Percentiles rank a stretch among this genome's conserved stretches.
These are phyloP conservation scores for Cephus cinctus DNA, from an alignment of 1,140 invertebrate species.

Conservation along the genomic window DNA sequence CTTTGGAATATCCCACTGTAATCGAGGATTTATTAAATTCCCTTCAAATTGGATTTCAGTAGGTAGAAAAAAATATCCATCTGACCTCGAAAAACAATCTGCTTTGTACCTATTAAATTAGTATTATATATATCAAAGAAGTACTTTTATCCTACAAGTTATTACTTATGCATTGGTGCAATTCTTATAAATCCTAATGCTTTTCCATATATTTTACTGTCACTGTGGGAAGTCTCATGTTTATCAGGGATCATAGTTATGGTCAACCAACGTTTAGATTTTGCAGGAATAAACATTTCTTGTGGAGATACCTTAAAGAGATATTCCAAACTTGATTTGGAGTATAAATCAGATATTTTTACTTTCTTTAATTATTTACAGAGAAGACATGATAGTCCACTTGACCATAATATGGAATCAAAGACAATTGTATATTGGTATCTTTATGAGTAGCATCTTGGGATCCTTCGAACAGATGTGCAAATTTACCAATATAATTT, in stretches of 20 bases:
- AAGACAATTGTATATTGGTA: slow-evolving; percentile 13
- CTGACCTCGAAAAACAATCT: slow-evolving; percentile 19
- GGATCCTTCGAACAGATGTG: too few species aligned
- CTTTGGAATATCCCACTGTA: slow-evolving; percentile 11
- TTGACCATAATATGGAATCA: slow-evolving; percentile 24
- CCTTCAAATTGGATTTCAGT: slow-evolving; percentile 21
- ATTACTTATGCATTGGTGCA: slow-evolving; percentile 26
- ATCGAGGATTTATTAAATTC: slow-evolving; percentile 6
- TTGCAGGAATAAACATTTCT: slow-evolving; percentile 26
- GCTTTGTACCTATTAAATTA: slow-evolving; percentile 18
- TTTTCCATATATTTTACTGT: slow-evolving; percentile 13
- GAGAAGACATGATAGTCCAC: slow-evolving; percentile 10
- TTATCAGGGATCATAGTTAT: slow-evolving; percentile 18
- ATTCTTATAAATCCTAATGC: slow-evolving; percentile 26
- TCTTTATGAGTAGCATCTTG: background rate
- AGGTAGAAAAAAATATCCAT: slow-evolving; percentile 17
- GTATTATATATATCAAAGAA: background rate
- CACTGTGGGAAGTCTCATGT: background rate
- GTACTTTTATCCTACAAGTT: background rate
- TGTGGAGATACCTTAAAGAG: slow-evolving; percentile 21
- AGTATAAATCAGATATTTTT: background rate
- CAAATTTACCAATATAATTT: too few species aligned
- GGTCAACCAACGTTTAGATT: slow-evolving; percentile 14
- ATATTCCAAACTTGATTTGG: slow-evolving; percentile 1
- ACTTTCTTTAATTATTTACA: slow-evolving; percentile 9